Conservation (phyloP, 2,113 vertebrate genomes). For the Xerus inauris region DNA sequence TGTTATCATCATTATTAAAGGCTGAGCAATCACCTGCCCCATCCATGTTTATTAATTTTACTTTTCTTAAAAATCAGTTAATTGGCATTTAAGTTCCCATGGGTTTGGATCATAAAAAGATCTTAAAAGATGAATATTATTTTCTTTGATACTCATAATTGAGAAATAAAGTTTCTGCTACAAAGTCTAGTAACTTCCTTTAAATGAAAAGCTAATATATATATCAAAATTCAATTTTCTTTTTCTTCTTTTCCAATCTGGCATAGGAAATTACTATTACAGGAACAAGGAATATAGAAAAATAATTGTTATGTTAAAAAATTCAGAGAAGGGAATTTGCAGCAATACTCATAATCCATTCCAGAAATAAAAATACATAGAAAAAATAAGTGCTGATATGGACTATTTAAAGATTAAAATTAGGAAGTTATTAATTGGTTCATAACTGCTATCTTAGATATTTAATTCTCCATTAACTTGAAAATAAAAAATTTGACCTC, state of each 20-base stretch:
- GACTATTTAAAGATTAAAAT: constrained; percentile 28
- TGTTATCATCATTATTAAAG: neutral
- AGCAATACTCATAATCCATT: neutral
- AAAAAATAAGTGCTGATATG: neutral
- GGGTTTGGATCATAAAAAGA: neutral
- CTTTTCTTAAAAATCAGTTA: neutral
- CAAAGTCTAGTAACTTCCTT: neutral
- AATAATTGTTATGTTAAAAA: neutral
- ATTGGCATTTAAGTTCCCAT: neutral
- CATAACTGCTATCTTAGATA: neutral
- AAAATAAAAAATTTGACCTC: constrained; percentile 14
- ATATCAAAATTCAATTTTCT: constrained; percentile 2
- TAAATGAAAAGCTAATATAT: neutral
- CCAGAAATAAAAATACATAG: constrained; percentile 23
- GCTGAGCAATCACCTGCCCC: neutral
- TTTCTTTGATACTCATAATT: neutral
- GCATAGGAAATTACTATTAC: constrained; percentile 8
- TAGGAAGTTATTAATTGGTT: neutral
- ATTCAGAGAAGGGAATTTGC: neutral
- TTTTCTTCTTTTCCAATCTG: neutral
- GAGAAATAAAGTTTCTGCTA: constrained; percentile 12
- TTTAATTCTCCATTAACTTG: neutral
- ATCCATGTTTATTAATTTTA: constrained; percentile 17
- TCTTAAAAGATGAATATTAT: neutral
- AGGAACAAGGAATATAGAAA: neutral